phyloP scores from a whole-genome alignment of 2,113 vertebrate species.

The Brachypodius melanocephalos region DNA sequence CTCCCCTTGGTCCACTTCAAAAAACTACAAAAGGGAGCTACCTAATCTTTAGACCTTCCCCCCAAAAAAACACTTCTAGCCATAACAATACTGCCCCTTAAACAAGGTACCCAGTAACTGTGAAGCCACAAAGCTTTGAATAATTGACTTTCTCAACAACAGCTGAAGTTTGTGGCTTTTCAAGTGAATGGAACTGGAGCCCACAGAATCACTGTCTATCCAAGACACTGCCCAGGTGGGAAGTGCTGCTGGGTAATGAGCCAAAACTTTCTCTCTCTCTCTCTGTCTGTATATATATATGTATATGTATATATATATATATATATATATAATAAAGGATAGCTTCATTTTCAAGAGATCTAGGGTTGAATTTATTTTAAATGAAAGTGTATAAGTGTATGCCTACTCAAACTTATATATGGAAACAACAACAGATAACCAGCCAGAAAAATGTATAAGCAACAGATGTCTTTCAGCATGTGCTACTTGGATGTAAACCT shows the following conservation, averaged over 20 bases:
- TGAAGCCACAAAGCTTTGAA: background rate
- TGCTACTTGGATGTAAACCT: background rate
- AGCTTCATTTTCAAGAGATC: background rate
- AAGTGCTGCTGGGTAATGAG: background rate
- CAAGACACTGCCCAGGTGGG: background rate
- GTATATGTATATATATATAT: background rate
- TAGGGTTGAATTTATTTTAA: background rate
- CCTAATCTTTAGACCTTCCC: too few relatives aligned
- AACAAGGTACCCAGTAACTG: background rate
- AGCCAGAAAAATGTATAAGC: background rate
- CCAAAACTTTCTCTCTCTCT: background rate
- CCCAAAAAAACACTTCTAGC: background rate
- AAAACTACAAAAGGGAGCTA: background rate
- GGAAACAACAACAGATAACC: background rate
- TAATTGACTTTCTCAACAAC: background rate
- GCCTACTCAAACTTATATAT: background rate
- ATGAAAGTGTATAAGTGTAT: background rate
- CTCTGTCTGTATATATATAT: background rate
- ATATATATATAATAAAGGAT: background rate
- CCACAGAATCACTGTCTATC: background rate
- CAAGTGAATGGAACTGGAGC: background rate
- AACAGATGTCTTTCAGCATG: background rate
- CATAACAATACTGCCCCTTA: background rate
- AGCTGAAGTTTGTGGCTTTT: background rate
- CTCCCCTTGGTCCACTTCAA: background rate